Conservation (phyloP, 53 echinoderm and acorn worm genomes). For the Stichopus horrens region DNA sequence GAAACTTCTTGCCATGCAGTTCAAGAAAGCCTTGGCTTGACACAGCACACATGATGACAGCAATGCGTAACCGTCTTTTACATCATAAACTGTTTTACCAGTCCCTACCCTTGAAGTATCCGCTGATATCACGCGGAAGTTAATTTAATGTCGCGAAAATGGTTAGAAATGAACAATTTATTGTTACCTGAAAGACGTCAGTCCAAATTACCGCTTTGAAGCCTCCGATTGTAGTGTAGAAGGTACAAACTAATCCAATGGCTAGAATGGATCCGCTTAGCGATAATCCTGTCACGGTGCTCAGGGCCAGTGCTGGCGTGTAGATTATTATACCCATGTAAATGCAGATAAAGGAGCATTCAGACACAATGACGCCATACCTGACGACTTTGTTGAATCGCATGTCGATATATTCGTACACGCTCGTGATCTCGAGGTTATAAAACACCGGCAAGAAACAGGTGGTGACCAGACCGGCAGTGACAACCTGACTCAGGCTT, state of each 20-base stretch:
- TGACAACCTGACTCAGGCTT: background rate
- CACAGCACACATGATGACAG: background rate
- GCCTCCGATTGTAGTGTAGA: background rate
- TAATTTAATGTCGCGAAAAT: background rate
- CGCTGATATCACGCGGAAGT: too few species aligned
- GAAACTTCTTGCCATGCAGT: background rate
- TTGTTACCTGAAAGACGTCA: background rate
- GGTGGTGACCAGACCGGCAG: background rate
- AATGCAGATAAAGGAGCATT: background rate
- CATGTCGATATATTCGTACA: background rate
- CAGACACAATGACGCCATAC: background rate
- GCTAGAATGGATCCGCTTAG: background rate
- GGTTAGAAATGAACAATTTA: background rate
- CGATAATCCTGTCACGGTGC: background rate
- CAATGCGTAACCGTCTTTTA: background rate
- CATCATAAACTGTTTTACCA: background rate
- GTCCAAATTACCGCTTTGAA: conserved; percentile 22
- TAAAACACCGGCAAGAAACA: background rate
- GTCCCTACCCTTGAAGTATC: too few species aligned
- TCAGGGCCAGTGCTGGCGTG: background rate
- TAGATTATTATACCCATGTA: conserved; percentile 15
- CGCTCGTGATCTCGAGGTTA: background rate
- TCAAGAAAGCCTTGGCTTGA: background rate
- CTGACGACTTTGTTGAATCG: background rate
- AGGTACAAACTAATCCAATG: conserved; percentile 1